Evolutionary conservation across 1,140 invertebrate species (phyloP).

Genomic region (Heliothis subflexa): DNA sequence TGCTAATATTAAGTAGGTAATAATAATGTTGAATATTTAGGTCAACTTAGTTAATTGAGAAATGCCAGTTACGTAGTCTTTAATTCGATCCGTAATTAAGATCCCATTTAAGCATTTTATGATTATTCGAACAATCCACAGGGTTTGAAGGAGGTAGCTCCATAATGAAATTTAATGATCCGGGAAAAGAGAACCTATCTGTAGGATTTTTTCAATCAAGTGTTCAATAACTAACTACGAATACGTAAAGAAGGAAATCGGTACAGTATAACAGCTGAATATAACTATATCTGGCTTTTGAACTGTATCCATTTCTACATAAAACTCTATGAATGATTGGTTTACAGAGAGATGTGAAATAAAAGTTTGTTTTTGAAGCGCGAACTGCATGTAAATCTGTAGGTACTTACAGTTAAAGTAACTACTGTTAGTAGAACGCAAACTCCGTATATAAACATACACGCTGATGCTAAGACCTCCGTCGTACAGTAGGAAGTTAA

Average conservation of each 20-base stretch:
- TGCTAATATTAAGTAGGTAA: neutral
- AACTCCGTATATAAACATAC: constrained; percentile 9
- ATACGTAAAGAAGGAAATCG: no score
- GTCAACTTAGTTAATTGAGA: neutral
- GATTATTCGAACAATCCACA: constrained; percentile 65
- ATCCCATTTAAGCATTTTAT: constrained; percentile 69
- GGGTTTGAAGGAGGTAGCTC: constrained; percentile 63
- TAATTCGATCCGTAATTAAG: constrained; percentile 71
- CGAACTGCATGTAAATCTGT: neutral
- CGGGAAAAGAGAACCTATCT: constrained; percentile 55
- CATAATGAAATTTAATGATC: constrained; percentile 71
- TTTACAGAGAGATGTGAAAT: neutral
- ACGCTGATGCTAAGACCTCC: neutral
- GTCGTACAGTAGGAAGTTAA: constrained; percentile 27
- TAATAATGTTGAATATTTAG: neutral
- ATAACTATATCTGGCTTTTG: no score
- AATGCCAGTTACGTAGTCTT: constrained; percentile 44
- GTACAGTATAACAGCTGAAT: no score
- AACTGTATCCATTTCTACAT: no score
- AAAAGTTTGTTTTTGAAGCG: neutral
- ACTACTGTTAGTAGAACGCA: neutral
- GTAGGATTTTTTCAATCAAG: constrained; percentile 41
- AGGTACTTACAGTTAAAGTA: neutral
- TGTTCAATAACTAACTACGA: neutral
- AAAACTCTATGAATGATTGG: neutral